Evolutionary conservation across 2,797 vertebrate species (phyloP).

Genomic region (Acipenser transmontanus): DNA sequence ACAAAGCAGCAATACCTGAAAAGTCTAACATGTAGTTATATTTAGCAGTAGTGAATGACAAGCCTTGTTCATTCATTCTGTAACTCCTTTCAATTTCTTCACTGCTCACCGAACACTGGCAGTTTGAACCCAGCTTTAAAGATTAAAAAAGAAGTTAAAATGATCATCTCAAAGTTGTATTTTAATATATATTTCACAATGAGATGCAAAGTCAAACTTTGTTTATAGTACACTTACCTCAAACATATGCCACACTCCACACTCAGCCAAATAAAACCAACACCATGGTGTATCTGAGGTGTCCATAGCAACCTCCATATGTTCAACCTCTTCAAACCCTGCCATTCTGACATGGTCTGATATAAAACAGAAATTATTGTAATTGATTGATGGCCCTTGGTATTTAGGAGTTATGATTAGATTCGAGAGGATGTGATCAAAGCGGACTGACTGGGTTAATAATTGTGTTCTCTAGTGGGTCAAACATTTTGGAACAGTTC

Average conservation of each 20-base stretch:
- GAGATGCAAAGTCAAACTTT: neutral
- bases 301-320: conserved; percentile 82
- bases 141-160: conserved; percentile 23
- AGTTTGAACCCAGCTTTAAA: conserved; percentile 78
- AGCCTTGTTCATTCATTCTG: conserved; percentile 73
- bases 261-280: conserved; percentile 95
- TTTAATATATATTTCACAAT: neutral
- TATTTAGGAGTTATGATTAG: no score
- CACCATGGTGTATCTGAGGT: conserved; percentile 88
- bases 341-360: conserved; percentile 52
- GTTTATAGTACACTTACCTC: conserved; percentile 60
- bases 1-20: conserved; percentile 55
- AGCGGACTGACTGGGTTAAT: no score
- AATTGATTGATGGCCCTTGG: no score
- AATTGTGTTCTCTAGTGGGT: no score
- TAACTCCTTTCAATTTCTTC: conserved; percentile 91
- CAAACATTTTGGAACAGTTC: no score
- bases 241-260: conserved; percentile 97
- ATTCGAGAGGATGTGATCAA: no score
- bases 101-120: conserved; percentile 82
- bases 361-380: conserved; percentile 26
- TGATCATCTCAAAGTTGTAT: neutral
- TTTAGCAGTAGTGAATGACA: conserved; percentile 88
- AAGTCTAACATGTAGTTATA: conserved; percentile 92
- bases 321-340: conserved; percentile 55